Percentiles rank a stretch among this genome's conserved stretches.
Evolutionary conservation across 1,140 invertebrate species (phyloP).

Genomic region (Rhysida immarginata): DNA sequence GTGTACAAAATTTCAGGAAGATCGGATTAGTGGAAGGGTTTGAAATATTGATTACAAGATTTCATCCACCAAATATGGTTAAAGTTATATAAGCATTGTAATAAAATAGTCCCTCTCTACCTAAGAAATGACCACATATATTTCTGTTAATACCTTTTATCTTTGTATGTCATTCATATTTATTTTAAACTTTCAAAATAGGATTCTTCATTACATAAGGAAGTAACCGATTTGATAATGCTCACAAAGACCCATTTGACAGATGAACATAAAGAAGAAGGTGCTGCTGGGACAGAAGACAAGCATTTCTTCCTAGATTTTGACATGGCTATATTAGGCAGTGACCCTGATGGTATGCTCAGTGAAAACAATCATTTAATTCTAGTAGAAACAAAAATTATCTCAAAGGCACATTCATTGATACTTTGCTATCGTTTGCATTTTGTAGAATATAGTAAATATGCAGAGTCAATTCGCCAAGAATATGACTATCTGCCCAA

Average conservation of each 20-base stretch:
- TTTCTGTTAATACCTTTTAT: no score
- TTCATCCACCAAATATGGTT: no score
- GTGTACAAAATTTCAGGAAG: no score
- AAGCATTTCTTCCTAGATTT: conserved; percentile 44
- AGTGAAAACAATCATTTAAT: conserved; percentile 4
- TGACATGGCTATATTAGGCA: conserved; percentile 41
- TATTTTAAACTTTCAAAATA: no score
- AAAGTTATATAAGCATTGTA: no score
- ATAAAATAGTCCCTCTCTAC: no score
- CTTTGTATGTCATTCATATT: no score
- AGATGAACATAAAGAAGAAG: conserved; percentile 40
- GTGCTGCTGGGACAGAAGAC: conserved; percentile 39
- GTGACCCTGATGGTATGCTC: conserved; percentile 24
- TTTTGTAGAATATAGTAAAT: conserved; percentile 32
- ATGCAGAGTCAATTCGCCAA: conserved; percentile 35
- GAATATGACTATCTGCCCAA: conserved; percentile 41
- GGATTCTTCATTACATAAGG: conserved; percentile 30
- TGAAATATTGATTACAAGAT: no score
- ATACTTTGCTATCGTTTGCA: background rate
- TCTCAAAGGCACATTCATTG: background rate
- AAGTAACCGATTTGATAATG: conserved; percentile 36
- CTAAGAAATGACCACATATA: no score
- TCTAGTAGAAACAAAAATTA: background rate
- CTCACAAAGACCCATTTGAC: conserved; percentile 39
- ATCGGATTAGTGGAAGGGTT: no score